Evolutionary conservation across 1,140 invertebrate genomes (phyloP), one percentile per base, ranked within the genome.

Genomic region (Drosophila auraria): DNA sequence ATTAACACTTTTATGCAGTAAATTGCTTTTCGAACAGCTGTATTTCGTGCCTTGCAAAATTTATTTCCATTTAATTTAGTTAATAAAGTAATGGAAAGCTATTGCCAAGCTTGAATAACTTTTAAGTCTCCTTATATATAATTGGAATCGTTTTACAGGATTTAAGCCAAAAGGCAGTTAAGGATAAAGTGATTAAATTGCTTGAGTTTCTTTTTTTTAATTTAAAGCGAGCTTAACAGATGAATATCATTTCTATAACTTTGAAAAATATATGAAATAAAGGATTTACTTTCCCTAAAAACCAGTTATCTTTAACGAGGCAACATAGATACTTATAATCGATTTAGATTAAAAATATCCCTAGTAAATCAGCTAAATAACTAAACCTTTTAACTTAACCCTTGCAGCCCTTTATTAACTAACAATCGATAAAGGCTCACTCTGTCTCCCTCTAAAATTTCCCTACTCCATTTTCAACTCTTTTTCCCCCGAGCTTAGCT

Each of bases 401-500:
- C 53, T 40, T 9, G 36, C 25, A 42, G 36, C 20, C 36, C 15
- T 62, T 61, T n/a, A 61, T 61, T 36, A 61, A 36, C 17, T n/a
- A 20, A 33, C 30, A 9, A 9, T 27, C 15, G 30, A n/a, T 14
- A 7, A 17, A 45, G n/a, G 20, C 17, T 8, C 8, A 17, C 27
- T 2, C 1, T 12, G 12, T 15, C 5, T 14, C 0, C 33, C 11
- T 0, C 9, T 38, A 3, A 5, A n/a, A 8, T 25, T 4, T n/a
- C 8, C 33, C 33, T 0, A 25, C 54, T n/a, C 54, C 36, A 11
- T 14, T 23, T 11, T 15, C 3, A 30, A 44, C 33, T 12, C 36
- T n/a, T 64, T 62, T 25, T 33, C 59, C 14, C 36, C n/a, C 7
- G 27, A 6, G 33, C 5, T 36, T 72, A 23, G 33, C 7, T 33